Conservation (phyloP, 2,113 vertebrate genomes). For the Oreochromis aureus region DNA sequence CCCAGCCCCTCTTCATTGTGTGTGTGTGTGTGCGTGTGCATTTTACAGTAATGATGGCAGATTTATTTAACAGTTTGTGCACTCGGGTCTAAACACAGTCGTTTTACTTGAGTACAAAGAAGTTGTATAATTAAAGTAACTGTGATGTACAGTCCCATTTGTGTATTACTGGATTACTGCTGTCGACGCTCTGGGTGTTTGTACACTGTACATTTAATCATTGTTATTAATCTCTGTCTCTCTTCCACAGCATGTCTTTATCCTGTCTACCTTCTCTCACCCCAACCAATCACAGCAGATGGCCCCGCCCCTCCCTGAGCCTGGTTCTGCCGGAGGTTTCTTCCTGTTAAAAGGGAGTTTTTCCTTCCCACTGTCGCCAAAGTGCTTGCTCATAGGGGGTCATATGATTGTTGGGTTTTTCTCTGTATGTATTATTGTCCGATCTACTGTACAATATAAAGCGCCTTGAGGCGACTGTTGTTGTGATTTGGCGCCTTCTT, state of each 20-base stretch:
- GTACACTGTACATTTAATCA: background rate
- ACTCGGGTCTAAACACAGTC: background rate
- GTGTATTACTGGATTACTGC: background rate
- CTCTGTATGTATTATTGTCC: too few relatives aligned
- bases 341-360: too few relatives aligned
- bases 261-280: background rate
- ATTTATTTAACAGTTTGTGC: background rate
- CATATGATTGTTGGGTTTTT: too few relatives aligned
- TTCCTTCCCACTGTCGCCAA: too few relatives aligned
- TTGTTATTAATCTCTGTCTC: background rate
- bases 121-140: background rate
- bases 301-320: too few relatives aligned
- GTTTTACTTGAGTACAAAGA: background rate
- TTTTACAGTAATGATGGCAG: background rate
- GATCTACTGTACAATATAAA: too few relatives aligned
- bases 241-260: background rate
- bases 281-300: background rate
- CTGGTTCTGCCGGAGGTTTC: too few relatives aligned
- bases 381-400: too few relatives aligned
- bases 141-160: background rate
- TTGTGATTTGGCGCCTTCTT: too few relatives aligned
- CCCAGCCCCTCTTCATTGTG: background rate
- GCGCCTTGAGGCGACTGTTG: background rate
- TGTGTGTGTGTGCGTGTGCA: background rate
- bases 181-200: background rate